These are phyloP conservation scores for Trissolcus brochymenae DNA, from an alignment of 2,888 invertebrate genomes.

Conservation along the genomic window DNA sequence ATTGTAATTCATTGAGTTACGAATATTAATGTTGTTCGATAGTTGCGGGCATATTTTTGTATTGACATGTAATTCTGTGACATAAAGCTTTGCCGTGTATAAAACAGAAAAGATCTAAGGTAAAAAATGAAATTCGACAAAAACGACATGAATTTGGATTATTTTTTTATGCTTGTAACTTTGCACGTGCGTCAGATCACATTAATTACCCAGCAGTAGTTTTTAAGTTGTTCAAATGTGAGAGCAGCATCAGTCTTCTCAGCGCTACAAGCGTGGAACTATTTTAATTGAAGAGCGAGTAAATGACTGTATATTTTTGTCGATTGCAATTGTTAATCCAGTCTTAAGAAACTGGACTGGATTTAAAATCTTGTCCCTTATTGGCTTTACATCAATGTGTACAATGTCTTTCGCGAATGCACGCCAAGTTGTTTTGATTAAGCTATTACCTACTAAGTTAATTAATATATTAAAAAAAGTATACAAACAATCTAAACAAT, in stretches of 20 bases:
- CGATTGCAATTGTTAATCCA: slow-evolving; percentile 43
- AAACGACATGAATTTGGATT: slow-evolving; percentile 9
- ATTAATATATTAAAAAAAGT: no score
- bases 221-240: slow-evolving; percentile 53
- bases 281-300: slow-evolving; percentile 58
- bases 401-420: slow-evolving; percentile 21
- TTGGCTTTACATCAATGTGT: slow-evolving; percentile 43
- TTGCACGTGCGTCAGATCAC: slow-evolving; percentile 53
- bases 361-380: slow-evolving; percentile 46
- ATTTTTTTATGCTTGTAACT: slow-evolving; percentile 12
- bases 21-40: no score
- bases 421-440: slow-evolving; percentile 31
- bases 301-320: slow-evolving; percentile 48
- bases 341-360: slow-evolving; percentile 23
- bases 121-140: slow-evolving; percentile 15
- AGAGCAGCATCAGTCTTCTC: slow-evolving; percentile 23
- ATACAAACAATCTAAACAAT: no score
- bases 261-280: slow-evolving; percentile 51
- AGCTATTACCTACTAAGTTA: slow-evolving; percentile 40
- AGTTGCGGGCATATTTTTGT: background rate
- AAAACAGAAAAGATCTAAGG: background rate
- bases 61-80: background rate
- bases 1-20: no score
- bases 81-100: background rate
- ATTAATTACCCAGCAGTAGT: slow-evolving; percentile 64